Percentiles rank a stretch among this genome's conserved stretches.
These are phyloP conservation scores for Brienomyrus longianalis DNA, from an alignment of 2,113 vertebrate species.

Conservation along the genomic window DNA sequence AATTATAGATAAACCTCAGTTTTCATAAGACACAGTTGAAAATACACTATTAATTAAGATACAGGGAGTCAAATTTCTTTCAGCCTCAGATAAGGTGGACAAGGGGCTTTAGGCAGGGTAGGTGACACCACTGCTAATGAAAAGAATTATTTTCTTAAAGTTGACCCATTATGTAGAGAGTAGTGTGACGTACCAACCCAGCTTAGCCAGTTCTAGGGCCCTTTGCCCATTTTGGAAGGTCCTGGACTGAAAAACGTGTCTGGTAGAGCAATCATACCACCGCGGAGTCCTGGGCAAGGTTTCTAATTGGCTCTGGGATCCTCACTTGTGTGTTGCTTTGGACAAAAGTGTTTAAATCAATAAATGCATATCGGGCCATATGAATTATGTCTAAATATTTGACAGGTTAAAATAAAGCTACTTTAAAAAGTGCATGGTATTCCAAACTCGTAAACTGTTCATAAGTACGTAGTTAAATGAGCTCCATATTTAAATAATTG, in stretches of 20 bases:
- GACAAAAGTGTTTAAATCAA: neutral
- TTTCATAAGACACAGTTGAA: slow-evolving; percentile 11
- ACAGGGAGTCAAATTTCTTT: neutral
- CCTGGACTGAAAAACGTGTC: neutral
- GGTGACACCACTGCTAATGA: neutral
- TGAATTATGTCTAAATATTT: neutral
- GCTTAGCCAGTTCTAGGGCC: neutral
- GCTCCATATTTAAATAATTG: neutral
- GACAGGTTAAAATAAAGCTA: neutral
- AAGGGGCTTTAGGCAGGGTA: neutral
- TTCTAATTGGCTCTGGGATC: neutral
- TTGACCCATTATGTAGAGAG: neutral
- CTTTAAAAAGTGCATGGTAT: neutral
- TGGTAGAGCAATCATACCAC: neutral
- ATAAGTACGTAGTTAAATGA: neutral
- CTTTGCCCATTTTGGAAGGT: neutral
- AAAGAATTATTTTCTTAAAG: neutral
- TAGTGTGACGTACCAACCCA: neutral
- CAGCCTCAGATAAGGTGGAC: neutral
- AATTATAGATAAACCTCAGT: slow-evolving; percentile 9
- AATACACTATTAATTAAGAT: slow-evolving; percentile 20
- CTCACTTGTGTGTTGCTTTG: neutral
- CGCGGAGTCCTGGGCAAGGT: neutral
- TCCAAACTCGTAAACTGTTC: neutral
- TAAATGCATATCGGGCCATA: neutral